Conservation (phyloP, 2,797 vertebrate species). For the Gambusia yucatana region DNA sequence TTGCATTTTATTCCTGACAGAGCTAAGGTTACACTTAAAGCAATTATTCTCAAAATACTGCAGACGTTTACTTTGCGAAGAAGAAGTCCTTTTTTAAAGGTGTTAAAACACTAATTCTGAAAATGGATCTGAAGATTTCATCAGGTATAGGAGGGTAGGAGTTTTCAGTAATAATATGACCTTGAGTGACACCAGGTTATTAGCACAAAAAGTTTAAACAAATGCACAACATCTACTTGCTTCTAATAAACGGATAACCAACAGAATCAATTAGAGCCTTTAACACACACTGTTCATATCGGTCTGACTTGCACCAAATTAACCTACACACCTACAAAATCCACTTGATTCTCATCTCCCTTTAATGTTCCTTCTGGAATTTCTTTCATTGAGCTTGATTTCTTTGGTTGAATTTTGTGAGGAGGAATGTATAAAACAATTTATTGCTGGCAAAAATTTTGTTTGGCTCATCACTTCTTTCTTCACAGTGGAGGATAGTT, state of each 20-base stretch:
- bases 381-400: no score
- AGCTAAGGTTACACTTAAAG: constrained; percentile 36
- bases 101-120: constrained; percentile 19
- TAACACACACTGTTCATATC: neutral
- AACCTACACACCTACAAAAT: neutral
- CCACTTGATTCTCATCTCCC: no score
- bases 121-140: neutral
- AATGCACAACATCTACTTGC: neutral
- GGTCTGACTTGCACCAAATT: neutral
- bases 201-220: neutral
- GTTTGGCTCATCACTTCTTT: no score
- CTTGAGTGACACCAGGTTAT: neutral
- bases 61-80: constrained; percentile 22
- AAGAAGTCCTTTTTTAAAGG: neutral
- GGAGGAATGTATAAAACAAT: no score
- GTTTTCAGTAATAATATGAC: no score
- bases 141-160: neutral
- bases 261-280: neutral
- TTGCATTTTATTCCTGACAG: constrained; percentile 46
- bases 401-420: no score
- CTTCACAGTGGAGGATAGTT: no score
- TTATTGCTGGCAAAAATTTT: no score
- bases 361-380: no score
- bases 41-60: constrained; percentile 36
- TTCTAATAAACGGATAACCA: no score